These are phyloP conservation scores for Cyclina sinensis DNA, from an alignment of 1,140 invertebrate genomes.

Conservation along the genomic window DNA sequence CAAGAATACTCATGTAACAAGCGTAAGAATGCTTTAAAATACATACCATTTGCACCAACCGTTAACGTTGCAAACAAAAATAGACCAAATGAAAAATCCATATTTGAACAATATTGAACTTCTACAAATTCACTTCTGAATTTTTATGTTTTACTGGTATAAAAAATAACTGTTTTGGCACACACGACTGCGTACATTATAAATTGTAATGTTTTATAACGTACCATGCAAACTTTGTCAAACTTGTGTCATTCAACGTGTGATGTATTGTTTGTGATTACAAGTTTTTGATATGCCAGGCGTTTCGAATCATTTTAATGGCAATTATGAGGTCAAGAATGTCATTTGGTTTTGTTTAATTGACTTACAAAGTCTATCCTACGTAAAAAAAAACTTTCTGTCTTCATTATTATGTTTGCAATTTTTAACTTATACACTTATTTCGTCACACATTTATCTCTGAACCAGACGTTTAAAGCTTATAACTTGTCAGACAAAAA, in stretches of 20 bases:
- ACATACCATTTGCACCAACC: not conserved
- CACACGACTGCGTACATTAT: not conserved
- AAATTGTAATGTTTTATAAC: not conserved
- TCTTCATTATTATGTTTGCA: too few species aligned
- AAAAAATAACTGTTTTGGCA: not conserved
- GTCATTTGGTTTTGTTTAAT: not conserved
- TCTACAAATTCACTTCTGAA: not conserved
- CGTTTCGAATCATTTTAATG: constrained; percentile 12
- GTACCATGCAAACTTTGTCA: not conserved
- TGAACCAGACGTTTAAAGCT: too few species aligned
- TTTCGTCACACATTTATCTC: too few species aligned
- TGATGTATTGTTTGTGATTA: not conserved
- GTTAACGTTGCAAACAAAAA: not conserved
- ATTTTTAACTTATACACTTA: too few species aligned
- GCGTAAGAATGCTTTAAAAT: not conserved
- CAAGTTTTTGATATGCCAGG: not conserved
- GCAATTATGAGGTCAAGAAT: not conserved
- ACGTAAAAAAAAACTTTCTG: too few species aligned
- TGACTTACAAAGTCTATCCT: too few species aligned
- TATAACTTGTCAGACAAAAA: too few species aligned
- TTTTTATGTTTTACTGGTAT: not conserved
- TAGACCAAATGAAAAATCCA: not conserved
- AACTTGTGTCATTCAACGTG: constrained; percentile 1
- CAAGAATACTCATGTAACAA: too few species aligned
- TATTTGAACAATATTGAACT: not conserved